phyloP scores from a whole-genome alignment of 2,888 invertebrate genomes.

The Bellardia pandia region DNA sequence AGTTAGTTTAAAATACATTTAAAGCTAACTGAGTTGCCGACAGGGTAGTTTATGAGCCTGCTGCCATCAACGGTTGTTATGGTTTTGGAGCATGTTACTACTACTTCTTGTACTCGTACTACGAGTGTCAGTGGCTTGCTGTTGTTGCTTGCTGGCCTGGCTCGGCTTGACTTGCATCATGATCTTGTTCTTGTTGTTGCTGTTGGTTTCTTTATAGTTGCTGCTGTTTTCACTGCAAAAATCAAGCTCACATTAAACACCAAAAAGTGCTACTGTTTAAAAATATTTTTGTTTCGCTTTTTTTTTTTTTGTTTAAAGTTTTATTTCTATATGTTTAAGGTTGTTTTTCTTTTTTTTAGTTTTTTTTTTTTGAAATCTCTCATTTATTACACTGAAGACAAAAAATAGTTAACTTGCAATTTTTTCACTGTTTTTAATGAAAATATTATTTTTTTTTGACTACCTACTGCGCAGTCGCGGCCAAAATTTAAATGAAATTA shows the following conservation, averaged over 20 bases:
- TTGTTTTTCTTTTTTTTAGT: conserved; percentile 41
- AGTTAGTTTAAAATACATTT: too few species aligned
- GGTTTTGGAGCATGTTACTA: conserved; percentile 69
- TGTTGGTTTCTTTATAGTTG: conserved; percentile 63
- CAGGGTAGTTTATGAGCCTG: conserved; percentile 71
- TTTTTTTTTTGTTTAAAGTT: conserved; percentile 34
- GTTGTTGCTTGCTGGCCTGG: conserved; percentile 38
- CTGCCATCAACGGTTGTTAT: conserved; percentile 68
- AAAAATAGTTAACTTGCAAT: background rate
- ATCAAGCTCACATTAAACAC: conserved; percentile 75
- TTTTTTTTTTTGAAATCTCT: conserved; percentile 5
- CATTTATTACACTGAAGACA: conserved; percentile 24
- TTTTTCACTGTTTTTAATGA: too few species aligned
- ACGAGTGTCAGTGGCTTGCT: conserved; percentile 41
- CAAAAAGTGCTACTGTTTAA: conserved; percentile 76
- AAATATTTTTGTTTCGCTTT: conserved; percentile 59
- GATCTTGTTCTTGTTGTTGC: conserved; percentile 58
- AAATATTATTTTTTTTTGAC: too few species aligned
- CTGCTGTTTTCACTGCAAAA: conserved; percentile 73
- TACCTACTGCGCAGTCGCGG: too few species aligned
- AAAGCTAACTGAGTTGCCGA: too few species aligned
- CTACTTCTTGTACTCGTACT: conserved; percentile 39
- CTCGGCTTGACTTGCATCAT: conserved; percentile 57
- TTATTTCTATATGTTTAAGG: conserved; percentile 48
- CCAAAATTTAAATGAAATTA: too few species aligned